Percentiles rank a stretch among this genome's conserved stretches.
phyloP scores from a whole-genome alignment of 2,888 invertebrate species.

The Tineola bisselliella region DNA sequence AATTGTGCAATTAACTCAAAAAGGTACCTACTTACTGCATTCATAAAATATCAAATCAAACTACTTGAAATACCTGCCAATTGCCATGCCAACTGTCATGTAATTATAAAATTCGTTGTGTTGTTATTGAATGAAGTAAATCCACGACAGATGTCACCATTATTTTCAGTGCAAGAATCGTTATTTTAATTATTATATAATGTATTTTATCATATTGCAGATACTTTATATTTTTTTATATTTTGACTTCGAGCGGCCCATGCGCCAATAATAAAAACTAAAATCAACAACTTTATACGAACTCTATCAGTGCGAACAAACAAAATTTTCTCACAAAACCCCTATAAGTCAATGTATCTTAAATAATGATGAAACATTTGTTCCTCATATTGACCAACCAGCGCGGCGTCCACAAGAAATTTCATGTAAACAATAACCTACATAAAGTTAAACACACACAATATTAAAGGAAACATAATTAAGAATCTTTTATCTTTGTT shows the following conservation, averaged over 20 bases:
- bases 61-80: neutral
- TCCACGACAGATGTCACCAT: neutral
- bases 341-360: conserved; percentile 3
- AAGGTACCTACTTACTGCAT: neutral
- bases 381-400: neutral
- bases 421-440: conserved; percentile 11
- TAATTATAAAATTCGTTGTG: neutral
- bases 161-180: neutral
- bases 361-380: conserved; percentile 10
- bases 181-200: neutral
- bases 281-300: neutral
- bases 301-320: neutral
- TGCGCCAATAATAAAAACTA: too few species aligned
- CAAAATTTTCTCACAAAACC: neutral
- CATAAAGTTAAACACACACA: conserved; percentile 10
- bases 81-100: neutral
- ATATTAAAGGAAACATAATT: conserved; percentile 10
- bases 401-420: conserved; percentile 9
- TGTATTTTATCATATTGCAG: too few species aligned
- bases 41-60: neutral
- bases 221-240: too few species aligned
- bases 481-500: conserved; percentile 11
- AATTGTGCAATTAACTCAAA: neutral
- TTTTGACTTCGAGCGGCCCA: too few species aligned
- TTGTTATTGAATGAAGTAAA: neutral